Base-by-base conservation (phyloP, 2,113 vertebrate genomes). In the Oncorhynchus kisutch region DNA sequence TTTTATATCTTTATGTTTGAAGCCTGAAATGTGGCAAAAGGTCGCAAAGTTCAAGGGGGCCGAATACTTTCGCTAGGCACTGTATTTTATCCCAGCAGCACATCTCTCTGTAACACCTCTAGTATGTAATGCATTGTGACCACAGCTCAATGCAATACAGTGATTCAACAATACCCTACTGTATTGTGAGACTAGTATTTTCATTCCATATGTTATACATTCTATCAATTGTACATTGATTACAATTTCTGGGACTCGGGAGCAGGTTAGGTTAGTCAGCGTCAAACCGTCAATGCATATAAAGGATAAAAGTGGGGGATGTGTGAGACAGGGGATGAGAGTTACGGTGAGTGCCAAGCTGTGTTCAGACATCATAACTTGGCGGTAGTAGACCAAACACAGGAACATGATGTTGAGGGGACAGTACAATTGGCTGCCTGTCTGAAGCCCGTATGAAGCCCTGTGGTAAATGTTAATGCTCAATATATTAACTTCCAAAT, bases 51-150 rank as follows among this genome's bases (percentile, higher is more conserved):
- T n/a, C n/a, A n/a, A n/a, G n/a, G n/a, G n/a, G n/a, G n/a, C n/a
- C n/a, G n/a, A n/a, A n/a, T n/a, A n/a, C n/a, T n/a, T n/a, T n/a
- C n/a, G n/a, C n/a, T n/a, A n/a, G n/a, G n/a, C n/a, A n/a, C n/a
- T n/a, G n/a, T n/a, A 72, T 76, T 78, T 70, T 75, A 78, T 80
- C 45, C 45, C 57, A 66, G 14, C 64, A n/a, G 24, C 25, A 29
- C 16, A 31, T 34, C 11, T 5, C n/a, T 22, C n/a, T 62, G 59
- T 22, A 62, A 4, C 14, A 16, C 49, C 14, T 60, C 59, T 60
- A 8, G 59, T 60, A 60, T 1, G 18, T 7, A 60, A 60, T 60
- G 14, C 18, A n/a, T 20, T 60, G 59, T 60, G 59, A n/a, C n/a
- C 59, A 60, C n/a, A 60, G 59, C 59, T 60, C 20, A 60, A 60